Conservation (phyloP, 2,888 invertebrate species). For the Cephus runcator region DNA sequence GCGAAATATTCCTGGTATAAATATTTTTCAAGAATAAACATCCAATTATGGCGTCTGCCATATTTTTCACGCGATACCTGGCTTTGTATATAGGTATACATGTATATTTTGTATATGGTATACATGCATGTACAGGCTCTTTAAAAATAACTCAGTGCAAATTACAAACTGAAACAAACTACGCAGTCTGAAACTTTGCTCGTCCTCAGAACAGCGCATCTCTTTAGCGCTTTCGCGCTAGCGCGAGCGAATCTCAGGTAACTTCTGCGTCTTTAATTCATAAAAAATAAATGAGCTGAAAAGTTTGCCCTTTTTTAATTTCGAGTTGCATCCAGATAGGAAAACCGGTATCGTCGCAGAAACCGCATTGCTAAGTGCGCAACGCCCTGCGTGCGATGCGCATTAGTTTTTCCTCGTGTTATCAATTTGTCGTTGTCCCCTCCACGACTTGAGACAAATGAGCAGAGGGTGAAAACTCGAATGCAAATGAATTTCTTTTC, state of each 20-base stretch:
- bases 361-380: not conserved
- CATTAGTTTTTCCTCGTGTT: not conserved
- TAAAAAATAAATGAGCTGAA: not conserved
- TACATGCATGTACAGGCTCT: not conserved
- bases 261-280: not conserved
- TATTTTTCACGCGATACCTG: not conserved
- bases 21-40: not conserved
- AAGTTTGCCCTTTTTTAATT: not conserved
- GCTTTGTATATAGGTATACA: not conserved
- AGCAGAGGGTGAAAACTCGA: not conserved
- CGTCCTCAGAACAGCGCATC: not conserved
- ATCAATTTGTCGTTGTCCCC: not conserved
- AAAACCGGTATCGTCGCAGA: not conserved
- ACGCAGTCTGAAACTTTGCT: not conserved
- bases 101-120: too few species aligned
- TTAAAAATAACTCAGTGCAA: not conserved
- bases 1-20: not conserved
- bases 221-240: not conserved
- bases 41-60: not conserved
- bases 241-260: not conserved
- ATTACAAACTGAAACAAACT: not conserved
- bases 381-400: not conserved
- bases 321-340: not conserved
- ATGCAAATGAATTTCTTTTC: not conserved
- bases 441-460: not conserved